Conservation (phyloP, 2,888 invertebrate species). For the Meganola albula region DNA sequence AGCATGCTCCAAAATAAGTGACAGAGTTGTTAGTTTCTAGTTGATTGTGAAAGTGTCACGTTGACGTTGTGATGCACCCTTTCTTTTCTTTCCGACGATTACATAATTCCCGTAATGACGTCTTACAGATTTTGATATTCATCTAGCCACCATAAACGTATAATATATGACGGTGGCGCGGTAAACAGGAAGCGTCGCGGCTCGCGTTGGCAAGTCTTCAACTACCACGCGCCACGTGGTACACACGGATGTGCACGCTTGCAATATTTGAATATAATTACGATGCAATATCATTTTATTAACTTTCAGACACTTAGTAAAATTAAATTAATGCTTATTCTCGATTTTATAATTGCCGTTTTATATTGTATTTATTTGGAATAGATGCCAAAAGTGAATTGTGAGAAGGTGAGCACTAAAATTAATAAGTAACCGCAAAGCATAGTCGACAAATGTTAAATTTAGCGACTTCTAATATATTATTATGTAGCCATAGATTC, state of each 20-base stretch:
- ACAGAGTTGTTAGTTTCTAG: not conserved
- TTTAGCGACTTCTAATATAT: constrained; percentile 13
- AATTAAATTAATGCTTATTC: too few species aligned
- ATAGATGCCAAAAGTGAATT: not conserved
- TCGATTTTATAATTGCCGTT: too few species aligned
- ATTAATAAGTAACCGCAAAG: not conserved
- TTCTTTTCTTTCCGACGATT: constrained; percentile 17
- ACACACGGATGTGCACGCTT: constrained; percentile 28
- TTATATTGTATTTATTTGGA: too few species aligned
- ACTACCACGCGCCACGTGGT: constrained; percentile 61
- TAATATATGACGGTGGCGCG: constrained; percentile 43
- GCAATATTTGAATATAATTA: constrained; percentile 20
- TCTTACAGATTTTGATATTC: constrained; percentile 35
- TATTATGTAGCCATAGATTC: constrained; percentile 18
- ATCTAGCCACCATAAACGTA: constrained; percentile 31
- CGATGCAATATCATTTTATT: constrained; percentile 11
- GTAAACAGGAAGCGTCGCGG: constrained; percentile 67
- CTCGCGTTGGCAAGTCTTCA: constrained; percentile 66
- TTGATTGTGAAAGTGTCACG: not conserved
- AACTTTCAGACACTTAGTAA: not conserved
- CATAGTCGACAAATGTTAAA: constrained; percentile 15
- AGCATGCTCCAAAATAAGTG: not conserved
- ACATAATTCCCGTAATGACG: constrained; percentile 24
- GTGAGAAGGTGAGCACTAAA: not conserved
- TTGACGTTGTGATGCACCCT: constrained; percentile 3